Evolutionary conservation across 2,113 vertebrate genomes (phyloP), one percentile per base, ranked within the genome.

Genomic region (Zapus hudsonius): DNA sequence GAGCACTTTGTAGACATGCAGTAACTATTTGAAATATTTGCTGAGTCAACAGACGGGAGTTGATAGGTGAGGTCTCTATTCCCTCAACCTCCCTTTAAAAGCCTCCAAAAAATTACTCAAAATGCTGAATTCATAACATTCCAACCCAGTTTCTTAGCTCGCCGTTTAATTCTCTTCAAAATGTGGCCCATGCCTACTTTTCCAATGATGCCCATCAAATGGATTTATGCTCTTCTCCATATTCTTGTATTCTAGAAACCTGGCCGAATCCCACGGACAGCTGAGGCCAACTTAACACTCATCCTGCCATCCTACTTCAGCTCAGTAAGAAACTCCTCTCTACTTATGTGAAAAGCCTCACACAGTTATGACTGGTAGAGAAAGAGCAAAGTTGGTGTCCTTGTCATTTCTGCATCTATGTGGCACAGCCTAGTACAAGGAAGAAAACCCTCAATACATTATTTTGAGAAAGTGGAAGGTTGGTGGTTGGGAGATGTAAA

Each of bases 141-240:
- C 29, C 47, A 92, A 42, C 33, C 42, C 27, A 70, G 40, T 47
- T 80, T 44, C 38, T 29, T 55, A 61, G 9, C 13, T 31, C 64
- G 31, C 27, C 61, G 42, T 44, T 87, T 40, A 91, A 36, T n/a
- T 66, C 33, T 57, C 69, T 92, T 66, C 61, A 82, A 89, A 92
- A 38, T 20, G 33, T 31, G 36, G 15, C 47, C 72, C 52, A 72
- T 61, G 38, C 17, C 23, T 64, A 20, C 52, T 67, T 64, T 42
- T 52, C 33, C 61, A 76, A 42, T 31, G 57, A 63, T 67, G 36
- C n/a, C 15, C 36, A 42, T 23, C 38, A 38, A 72, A 6, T 66
- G 5, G 31, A 38, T 15, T 69, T 90, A 72, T 29, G 52, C n/a
- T 75, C 90, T 42, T 93, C 84, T 74, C 66, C 3, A 40, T 40